Percentiles rank a stretch among this genome's conserved stretches.
These are phyloP conservation scores for Meda fulgida DNA, from an alignment of 2,797 vertebrate species.

Conservation along the genomic window DNA sequence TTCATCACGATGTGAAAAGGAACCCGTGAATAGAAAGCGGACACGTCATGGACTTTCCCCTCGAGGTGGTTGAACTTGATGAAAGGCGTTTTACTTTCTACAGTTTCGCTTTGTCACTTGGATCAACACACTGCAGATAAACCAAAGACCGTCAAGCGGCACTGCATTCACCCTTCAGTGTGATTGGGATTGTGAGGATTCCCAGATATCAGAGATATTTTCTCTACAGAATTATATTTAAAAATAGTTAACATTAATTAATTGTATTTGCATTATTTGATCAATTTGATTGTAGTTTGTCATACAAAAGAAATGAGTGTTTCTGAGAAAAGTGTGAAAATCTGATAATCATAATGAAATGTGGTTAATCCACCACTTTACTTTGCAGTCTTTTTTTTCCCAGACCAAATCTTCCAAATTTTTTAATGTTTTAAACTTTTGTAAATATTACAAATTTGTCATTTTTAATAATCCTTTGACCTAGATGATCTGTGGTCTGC, in stretches of 20 bases:
- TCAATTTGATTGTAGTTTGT: no score
- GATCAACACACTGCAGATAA: neutral
- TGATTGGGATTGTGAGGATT: neutral
- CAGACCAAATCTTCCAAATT: neutral
- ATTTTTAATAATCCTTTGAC: neutral
- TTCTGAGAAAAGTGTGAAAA: neutral
- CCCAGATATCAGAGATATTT: neutral
- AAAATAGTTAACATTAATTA: neutral
- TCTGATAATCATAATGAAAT: neutral
- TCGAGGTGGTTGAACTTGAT: no score
- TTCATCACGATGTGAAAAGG: slow-evolving; percentile 16
- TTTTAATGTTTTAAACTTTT: neutral
- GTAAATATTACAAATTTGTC: neutral
- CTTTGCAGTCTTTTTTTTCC: neutral
- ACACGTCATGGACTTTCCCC: slow-evolving; percentile 11
- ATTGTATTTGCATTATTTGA: neutral
- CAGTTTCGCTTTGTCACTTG: neutral
- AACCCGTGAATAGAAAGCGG: neutral
- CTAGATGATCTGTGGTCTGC: neutral
- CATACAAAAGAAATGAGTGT: neutral
- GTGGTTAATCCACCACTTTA: neutral
- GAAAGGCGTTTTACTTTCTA: neutral
- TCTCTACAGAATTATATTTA: neutral
- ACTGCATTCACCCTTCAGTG: neutral
- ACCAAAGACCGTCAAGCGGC: neutral